Percentiles rank a stretch among this genome's conserved stretches.
Conservation (phyloP, 35 echinoderm and acorn worm genomes). For the Holothuria glaberrima region DNA sequence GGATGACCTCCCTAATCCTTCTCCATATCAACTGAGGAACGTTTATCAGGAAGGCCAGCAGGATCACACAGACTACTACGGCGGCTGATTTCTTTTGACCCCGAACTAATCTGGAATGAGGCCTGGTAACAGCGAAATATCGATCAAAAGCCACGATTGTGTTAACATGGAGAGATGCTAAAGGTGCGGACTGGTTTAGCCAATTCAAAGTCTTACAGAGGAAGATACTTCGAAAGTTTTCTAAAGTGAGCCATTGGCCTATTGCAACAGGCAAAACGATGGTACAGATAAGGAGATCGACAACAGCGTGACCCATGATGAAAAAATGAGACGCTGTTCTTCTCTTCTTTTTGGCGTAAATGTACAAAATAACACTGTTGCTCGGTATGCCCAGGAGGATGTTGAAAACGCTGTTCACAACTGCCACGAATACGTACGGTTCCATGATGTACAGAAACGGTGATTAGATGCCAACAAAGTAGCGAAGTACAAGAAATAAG, state of each 20-base stretch:
- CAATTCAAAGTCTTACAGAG: conserved; percentile 16
- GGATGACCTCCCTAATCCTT: not conserved
- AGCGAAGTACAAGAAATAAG: no score
- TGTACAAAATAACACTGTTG: conserved; percentile 29
- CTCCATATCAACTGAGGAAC: conserved; percentile 31
- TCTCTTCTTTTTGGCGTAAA: conserved; percentile 6
- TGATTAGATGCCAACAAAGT: no score
- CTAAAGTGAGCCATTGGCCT: not conserved
- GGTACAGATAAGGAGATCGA: conserved; percentile 3
- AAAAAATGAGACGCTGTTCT: conserved; percentile 17
- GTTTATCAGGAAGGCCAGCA: not conserved
- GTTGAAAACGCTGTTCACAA: not conserved
- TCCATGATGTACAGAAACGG: not conserved
- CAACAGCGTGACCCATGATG: conserved; percentile 36
- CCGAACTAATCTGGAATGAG: not conserved
- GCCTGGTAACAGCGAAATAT: conserved; percentile 19
- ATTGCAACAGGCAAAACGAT: conserved; percentile 11
- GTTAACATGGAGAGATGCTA: conserved; percentile 35
- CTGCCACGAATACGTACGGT: not conserved
- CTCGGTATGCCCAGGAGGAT: conserved; percentile 5
- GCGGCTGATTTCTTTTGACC: not conserved
- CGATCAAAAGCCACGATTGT: conserved; percentile 28
- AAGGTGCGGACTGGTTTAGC: not conserved
- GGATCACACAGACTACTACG: not conserved
- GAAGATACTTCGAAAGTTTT: not conserved